Percentiles rank a stretch among this genome's conserved stretches.
Conservation (phyloP, 2,888 invertebrate genomes). For the Seira musarum region DNA sequence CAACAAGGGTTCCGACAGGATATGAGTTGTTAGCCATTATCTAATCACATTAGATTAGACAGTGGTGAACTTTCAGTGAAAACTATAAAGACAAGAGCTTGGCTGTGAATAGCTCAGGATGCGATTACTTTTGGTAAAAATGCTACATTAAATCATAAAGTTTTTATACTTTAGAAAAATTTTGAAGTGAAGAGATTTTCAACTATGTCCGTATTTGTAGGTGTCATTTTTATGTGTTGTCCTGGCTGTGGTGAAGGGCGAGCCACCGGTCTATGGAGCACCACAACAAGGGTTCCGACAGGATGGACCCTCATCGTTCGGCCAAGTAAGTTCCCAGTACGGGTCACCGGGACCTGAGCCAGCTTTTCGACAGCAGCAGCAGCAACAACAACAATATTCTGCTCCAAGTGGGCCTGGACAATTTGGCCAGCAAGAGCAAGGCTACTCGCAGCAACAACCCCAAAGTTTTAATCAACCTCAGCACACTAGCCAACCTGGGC, state of each 20-base stretch:
- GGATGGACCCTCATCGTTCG: conserved; percentile 34
- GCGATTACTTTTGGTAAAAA: background rate
- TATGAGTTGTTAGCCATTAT: background rate
- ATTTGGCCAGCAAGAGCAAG: conserved; percentile 28
- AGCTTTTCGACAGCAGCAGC: conserved; percentile 42
- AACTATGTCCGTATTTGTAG: conserved; percentile 12
- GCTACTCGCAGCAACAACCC: conserved; percentile 41
- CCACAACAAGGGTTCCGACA: conserved; percentile 45
- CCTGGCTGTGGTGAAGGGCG: conserved; percentile 32
- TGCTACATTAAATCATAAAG: background rate
- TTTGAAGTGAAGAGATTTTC: conserved; percentile 5
- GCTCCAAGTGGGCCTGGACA: conserved; percentile 35
- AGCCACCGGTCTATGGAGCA: conserved; percentile 51
- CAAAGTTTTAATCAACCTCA: conserved; percentile 33
- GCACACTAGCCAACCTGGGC: conserved; percentile 43
- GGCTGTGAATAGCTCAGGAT: background rate
- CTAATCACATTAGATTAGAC: background rate
- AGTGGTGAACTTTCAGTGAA: conserved; percentile 9
- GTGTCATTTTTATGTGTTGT: conserved; percentile 28
- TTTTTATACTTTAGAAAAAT: background rate
- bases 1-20: conserved; percentile 46
- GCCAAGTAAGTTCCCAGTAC: conserved; percentile 28
- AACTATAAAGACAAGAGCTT: background rate
- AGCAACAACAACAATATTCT: conserved; percentile 48
- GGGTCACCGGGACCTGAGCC: conserved; percentile 48